phyloP scores from a whole-genome alignment of 92 coral and sea anemone genomes.

The Palythoa heliodiscus region DNA sequence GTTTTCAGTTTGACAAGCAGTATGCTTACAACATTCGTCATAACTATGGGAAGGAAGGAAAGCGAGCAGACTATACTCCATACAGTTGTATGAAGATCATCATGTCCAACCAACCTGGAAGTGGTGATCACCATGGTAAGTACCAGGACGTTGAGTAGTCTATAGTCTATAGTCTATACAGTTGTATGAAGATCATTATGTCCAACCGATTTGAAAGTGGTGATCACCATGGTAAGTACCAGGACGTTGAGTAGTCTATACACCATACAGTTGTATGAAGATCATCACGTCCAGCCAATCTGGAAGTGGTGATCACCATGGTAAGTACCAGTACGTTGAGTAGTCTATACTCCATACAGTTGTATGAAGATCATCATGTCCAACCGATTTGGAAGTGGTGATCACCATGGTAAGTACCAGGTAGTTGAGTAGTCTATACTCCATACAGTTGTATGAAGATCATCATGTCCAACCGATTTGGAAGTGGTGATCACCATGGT shows the following conservation, averaged over 20 bases:
- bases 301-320: conserved; percentile 94
- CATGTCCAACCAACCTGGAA: conserved; percentile 91
- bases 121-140: conserved; percentile 95
- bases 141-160: not conserved
- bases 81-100: conserved; percentile 98
- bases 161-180: too few relatives aligned
- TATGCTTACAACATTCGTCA: conserved; percentile 96
- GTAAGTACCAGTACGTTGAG: conserved; percentile 34
- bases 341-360: too few relatives aligned
- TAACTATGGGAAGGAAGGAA: conserved; percentile 96
- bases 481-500: conserved; percentile 96
- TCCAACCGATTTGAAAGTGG: not conserved
- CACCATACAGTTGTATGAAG: conserved; percentile 97
- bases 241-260: conserved; percentile 92
- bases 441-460: conserved; percentile 98
- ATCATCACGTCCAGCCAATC: conserved; percentile 93
- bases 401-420: conserved; percentile 91
- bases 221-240: conserved; percentile 90
- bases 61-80: conserved; percentile 93
- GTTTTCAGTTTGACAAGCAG: conserved; percentile 92
- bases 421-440: conserved; percentile 90
- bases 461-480: conserved; percentile 91
- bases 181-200: too few relatives aligned
- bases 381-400: conserved; percentile 26
- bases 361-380: too few relatives aligned